phyloP scores from a whole-genome alignment of 2,113 vertebrate species.

The Brevimyrus niger region DNA sequence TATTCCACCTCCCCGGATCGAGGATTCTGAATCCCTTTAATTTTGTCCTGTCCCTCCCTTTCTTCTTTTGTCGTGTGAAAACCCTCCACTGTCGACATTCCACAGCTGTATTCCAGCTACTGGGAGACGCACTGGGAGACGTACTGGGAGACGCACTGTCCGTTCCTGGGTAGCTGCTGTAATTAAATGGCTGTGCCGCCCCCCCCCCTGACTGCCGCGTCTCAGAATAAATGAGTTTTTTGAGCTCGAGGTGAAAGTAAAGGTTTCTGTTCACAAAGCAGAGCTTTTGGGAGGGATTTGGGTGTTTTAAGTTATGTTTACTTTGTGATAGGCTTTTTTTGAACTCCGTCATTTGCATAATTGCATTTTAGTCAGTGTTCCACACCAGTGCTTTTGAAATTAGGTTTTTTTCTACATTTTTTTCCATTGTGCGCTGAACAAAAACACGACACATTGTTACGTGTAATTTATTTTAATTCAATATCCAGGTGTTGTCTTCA shows the following conservation, averaged over 20 bases:
- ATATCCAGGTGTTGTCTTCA: neutral
- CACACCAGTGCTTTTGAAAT: neutral
- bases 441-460: neutral
- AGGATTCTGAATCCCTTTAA: neutral
- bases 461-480: neutral
- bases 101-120: neutral
- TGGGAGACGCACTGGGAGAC: neutral
- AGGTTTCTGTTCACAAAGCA: neutral
- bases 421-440: neutral
- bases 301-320: neutral
- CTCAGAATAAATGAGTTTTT: neutral
- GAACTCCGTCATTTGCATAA: neutral
- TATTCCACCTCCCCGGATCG: neutral
- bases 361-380: neutral
- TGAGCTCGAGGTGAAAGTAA: neutral
- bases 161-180: neutral
- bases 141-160: neutral
- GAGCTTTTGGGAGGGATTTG: neutral
- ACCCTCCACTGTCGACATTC: neutral
- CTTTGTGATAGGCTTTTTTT: neutral
- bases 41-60: neutral
- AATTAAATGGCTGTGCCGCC: neutral
- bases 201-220: neutral
- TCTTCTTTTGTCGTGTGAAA: neutral
- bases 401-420: neutral